These are phyloP conservation scores for Pardalotus punctatus DNA, from an alignment of 2,113 vertebrate genomes.

Conservation along the genomic window DNA sequence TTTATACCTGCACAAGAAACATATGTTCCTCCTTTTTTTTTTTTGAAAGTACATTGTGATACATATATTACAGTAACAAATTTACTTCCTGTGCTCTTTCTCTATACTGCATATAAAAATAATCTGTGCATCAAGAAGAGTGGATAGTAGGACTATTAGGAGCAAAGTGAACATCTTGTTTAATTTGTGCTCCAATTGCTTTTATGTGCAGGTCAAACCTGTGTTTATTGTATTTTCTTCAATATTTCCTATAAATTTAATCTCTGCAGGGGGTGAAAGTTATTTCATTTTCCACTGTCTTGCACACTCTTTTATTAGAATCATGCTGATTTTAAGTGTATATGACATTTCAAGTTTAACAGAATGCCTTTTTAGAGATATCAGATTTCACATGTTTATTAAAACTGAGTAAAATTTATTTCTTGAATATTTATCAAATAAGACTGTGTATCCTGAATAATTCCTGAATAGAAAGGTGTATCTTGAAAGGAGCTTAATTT, in stretches of 20 bases:
- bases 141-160: neutral
- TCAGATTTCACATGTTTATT: neutral
- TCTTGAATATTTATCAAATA: neutral
- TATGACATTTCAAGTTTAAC: neutral
- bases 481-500: neutral
- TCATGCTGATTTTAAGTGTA: neutral
- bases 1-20: constrained; percentile 21
- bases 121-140: neutral
- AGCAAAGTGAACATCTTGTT: neutral
- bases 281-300: neutral
- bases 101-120: neutral
- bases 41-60: neutral
- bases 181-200: constrained; percentile 13
- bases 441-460: neutral
- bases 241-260: constrained; percentile 44
- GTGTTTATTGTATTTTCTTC: constrained; percentile 6
- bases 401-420: neutral
- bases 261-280: neutral
- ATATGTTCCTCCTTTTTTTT: neutral
- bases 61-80: neutral
- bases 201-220: neutral
- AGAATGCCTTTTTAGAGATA: neutral
- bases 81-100: neutral
- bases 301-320: neutral
- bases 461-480: neutral